Conservation (phyloP, 1,140 invertebrate species). For the Trichonephila clavipes region DNA sequence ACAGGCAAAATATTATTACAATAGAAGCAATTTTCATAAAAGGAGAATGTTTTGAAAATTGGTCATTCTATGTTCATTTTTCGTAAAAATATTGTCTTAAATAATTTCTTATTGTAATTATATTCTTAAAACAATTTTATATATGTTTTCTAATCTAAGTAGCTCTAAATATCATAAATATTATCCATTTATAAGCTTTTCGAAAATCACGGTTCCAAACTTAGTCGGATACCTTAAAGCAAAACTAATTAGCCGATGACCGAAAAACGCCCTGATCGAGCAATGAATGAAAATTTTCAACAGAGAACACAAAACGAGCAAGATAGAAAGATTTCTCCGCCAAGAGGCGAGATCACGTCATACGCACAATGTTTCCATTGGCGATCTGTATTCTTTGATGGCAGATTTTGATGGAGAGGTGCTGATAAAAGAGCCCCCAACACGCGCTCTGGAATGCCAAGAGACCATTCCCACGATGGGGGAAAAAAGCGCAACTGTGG, state of each 20-base stretch:
- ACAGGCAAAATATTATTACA: no score
- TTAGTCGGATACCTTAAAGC: no score
- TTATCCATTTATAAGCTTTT: no score
- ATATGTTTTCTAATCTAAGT: no score
- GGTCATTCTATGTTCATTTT: no score
- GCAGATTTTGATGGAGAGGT: slow-evolving; percentile 57
- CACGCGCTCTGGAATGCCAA: slow-evolving; percentile 40
- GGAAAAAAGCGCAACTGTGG: slow-evolving; percentile 6
- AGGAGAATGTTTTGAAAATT: no score
- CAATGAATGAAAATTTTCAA: neutral
- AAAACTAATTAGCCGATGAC: neutral
- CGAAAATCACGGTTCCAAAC: no score
- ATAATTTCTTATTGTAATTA: no score
- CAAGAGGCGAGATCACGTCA: neutral
- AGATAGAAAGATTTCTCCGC: neutral
- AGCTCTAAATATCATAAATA: no score
- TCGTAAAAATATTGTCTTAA: no score
- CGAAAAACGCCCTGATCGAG: neutral
- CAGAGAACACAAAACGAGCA: neutral
- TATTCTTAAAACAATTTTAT: no score
- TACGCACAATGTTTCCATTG: neutral
- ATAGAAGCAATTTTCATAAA: no score
- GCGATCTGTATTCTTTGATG: slow-evolving; percentile 20
- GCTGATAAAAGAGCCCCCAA: slow-evolving; percentile 23
- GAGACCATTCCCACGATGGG: slow-evolving; percentile 36